Percentiles rank a stretch among this genome's conserved stretches.
Evolutionary conservation across 2,888 invertebrate species (phyloP).

Genomic region (Bruchidius siliquastri): DNA sequence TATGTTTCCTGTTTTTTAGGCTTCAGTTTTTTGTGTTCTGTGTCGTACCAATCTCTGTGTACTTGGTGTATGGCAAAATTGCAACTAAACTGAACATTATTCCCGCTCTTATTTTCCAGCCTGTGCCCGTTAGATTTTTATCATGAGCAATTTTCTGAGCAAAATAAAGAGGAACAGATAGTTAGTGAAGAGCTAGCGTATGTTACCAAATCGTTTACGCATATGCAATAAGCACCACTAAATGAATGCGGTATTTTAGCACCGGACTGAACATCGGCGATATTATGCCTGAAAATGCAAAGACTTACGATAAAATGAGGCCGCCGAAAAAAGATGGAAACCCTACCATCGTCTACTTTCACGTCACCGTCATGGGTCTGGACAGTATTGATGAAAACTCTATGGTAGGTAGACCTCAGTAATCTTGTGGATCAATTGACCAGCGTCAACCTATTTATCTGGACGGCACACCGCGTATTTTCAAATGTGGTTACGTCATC

Average conservation of each 20-base stretch:
- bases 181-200: slow-evolving; percentile 33
- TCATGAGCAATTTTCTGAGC: slow-evolving; percentile 33
- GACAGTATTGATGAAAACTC: slow-evolving; percentile 95
- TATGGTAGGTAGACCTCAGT: slow-evolving; percentile 62
- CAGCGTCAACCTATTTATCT: too few species aligned
- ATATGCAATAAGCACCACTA: background rate
- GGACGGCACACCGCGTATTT: too few species aligned
- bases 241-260: slow-evolving; percentile 42
- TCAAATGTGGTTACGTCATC: too few species aligned
- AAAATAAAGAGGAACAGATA: slow-evolving; percentile 25
- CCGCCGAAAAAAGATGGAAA: slow-evolving; percentile 87
- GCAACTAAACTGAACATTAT: background rate
- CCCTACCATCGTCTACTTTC: slow-evolving; percentile 84
- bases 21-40: background rate
- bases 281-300: slow-evolving; percentile 79
- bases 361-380: slow-evolving; percentile 90
- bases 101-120: slow-evolving; percentile 25
- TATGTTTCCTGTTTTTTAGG: background rate
- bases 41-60: background rate
- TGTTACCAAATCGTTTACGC: slow-evolving; percentile 13
- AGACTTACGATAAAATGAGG: slow-evolving; percentile 87
- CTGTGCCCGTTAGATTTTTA: slow-evolving; percentile 37
- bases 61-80: background rate
- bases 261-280: slow-evolving; percentile 77
- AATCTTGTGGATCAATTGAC: too few species aligned